Base-by-base conservation (phyloP, 2,113 vertebrate genomes). In the Bufo gargarizans region DNA sequence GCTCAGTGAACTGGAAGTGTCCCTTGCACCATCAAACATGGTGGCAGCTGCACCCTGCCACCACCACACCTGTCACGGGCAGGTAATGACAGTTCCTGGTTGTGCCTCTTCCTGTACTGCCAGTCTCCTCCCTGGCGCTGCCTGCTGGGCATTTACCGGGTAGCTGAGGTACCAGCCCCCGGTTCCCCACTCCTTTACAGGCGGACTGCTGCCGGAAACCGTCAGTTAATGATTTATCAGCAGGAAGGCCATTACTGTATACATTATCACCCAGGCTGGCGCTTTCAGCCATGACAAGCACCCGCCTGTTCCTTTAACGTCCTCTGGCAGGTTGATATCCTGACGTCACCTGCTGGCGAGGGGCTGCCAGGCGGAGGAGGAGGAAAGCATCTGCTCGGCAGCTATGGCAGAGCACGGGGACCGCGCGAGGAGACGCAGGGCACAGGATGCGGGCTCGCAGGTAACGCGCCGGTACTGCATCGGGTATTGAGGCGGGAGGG, bases 311-410 rank as follows among this genome's bases (percentile, higher is more conserved):
- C 58, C 87, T 88, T 88, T 88, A 88, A 88, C n/a, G 43, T 50
- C 8, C 47, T 77, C 58, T 12, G 65, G 81, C 81, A 88, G 87
- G 87, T 88, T 88, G 81, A n/a, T 77, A 47, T 49, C 58, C 87
- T 88, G 87, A 88, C 87, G 87, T 88, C 84, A 85, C 88, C 88
- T 74, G 63, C 50, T n/a, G 55, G 22, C 76, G 65, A 76, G 71
- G 72, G 76, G 82, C 78, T 88, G 78, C 84, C 65, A 50, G 84
- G 55, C 71, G 82, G 74, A 45, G 56, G 82, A 65, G 82, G 77
- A 81, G 83, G 43, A 65, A 3, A 63, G 76, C 77, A 89, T 89
- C 83, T 89, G 79, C 74, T 82, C 58, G 74, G 79, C 83, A 77
- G 84, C 84, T 47, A 86, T 82, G 82, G 84, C 69, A 89, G 84